A percentile compares a stretch with the other conserved stretches of the same genome.
Evolutionary conservation across 2,888 invertebrate species (phyloP).

Genomic region (Eupsilia transversa): DNA sequence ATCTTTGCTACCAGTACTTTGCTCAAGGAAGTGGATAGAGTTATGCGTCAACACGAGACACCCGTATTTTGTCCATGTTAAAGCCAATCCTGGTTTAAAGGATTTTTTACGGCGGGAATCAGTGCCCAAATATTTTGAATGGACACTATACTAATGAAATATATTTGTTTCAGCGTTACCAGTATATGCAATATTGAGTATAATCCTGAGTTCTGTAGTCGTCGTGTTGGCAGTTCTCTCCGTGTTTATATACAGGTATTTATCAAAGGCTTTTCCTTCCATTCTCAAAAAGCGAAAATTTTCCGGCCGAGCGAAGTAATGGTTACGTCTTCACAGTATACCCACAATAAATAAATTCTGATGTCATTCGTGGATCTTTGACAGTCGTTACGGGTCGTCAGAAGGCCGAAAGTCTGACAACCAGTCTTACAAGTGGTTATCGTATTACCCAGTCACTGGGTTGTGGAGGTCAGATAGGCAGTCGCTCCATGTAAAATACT

Average conservation of each 20-base stretch:
- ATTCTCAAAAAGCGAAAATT: background rate
- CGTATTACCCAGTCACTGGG: too few relatives aligned
- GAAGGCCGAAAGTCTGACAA: too few relatives aligned
- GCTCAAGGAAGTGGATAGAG: too few relatives aligned
- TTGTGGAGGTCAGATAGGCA: too few relatives aligned
- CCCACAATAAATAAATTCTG: too few relatives aligned
- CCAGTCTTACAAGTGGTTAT: too few relatives aligned
- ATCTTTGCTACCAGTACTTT: too few relatives aligned
- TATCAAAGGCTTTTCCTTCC: background rate
- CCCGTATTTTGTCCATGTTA: background rate
- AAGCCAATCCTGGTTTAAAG: background rate
- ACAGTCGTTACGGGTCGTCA: too few relatives aligned
- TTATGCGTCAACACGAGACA: background rate
- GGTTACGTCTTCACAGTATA: background rate
- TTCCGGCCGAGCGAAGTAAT: background rate
- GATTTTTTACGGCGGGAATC: background rate
- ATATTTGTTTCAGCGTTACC: slow-evolving; percentile 92
- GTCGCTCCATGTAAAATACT: too few relatives aligned
- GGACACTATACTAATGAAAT: slow-evolving; percentile 8
- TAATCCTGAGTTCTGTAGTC: slow-evolving; percentile 95
- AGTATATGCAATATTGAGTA: slow-evolving; percentile 96
- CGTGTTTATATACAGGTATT: slow-evolving; percentile 95
- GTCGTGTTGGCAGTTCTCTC: slow-evolving; percentile 92
- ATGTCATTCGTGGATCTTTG: too few relatives aligned
- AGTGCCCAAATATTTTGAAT: background rate